phyloP scores from a whole-genome alignment of 2,888 invertebrate species.

The Melieria picta region DNA sequence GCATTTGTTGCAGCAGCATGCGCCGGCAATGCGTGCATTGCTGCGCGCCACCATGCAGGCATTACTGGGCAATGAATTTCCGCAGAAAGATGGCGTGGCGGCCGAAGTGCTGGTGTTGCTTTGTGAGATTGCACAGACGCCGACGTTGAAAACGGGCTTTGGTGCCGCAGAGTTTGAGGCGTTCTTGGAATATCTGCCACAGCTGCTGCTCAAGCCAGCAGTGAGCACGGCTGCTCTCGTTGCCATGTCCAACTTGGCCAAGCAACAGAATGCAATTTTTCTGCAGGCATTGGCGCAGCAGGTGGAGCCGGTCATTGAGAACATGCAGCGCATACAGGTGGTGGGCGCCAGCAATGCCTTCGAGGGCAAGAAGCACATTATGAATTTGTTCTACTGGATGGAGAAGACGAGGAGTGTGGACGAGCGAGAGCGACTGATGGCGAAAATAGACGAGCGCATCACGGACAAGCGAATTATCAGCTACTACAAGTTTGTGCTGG shows the following conservation, averaged over 20 bases:
- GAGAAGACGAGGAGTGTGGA: slow-evolving; percentile 29
- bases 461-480: slow-evolving; percentile 50
- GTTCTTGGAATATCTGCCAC: slow-evolving; percentile 70
- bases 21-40: slow-evolving; percentile 54
- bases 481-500: slow-evolving; percentile 54
- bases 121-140: slow-evolving; percentile 66
- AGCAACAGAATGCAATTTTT: slow-evolving; percentile 69
- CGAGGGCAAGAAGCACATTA: slow-evolving; percentile 68
- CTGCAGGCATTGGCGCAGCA: slow-evolving; percentile 67
- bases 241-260: slow-evolving; percentile 71
- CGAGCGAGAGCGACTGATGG: slow-evolving; percentile 6
- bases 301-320: slow-evolving; percentile 66
- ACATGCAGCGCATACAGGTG: slow-evolving; percentile 55
- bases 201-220: slow-evolving; percentile 68
- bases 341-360: slow-evolving; percentile 64
- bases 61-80: slow-evolving; percentile 51
- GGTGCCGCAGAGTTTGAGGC: slow-evolving; percentile 62
- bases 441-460: slow-evolving; percentile 31
- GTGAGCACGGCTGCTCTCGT: slow-evolving; percentile 69
- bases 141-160: slow-evolving; percentile 58
- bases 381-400: slow-evolving; percentile 70
- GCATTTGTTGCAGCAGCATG: slow-evolving; percentile 44
- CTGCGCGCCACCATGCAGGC: slow-evolving; percentile 52
- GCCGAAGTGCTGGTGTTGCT: slow-evolving; percentile 66
- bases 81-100: slow-evolving; percentile 46